phyloP scores from a whole-genome alignment of 1,140 invertebrate genomes.

The Tenebrio molitor region DNA sequence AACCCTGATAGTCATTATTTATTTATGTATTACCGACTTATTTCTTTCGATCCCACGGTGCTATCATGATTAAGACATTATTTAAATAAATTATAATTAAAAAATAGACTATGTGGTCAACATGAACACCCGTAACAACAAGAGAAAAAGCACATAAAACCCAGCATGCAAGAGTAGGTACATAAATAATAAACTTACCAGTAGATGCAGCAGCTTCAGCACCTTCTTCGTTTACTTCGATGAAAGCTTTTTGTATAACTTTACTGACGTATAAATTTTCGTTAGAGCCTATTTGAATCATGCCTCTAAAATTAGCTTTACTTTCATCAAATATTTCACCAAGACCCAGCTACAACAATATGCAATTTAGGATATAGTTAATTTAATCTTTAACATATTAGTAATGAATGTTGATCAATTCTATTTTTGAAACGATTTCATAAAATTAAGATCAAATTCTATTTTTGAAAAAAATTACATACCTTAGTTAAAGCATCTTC shows the following conservation, averaged over 20 bases:
- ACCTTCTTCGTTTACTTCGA: slow-evolving; percentile 83
- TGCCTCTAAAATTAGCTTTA: slow-evolving; percentile 69
- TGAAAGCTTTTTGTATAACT: slow-evolving; percentile 80
- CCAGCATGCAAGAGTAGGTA: background rate
- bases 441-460: too few species aligned
- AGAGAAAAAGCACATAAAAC: too few species aligned
- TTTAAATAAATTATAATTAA: too few species aligned
- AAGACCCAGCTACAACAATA: slow-evolving; percentile 71
- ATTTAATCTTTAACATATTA: background rate
- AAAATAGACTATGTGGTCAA: too few species aligned
- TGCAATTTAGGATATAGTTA: background rate
- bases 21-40: too few species aligned
- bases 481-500: slow-evolving; percentile 72
- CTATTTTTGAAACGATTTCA: background rate
- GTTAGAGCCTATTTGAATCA: slow-evolving; percentile 65
- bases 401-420: background rate
- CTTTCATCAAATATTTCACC: slow-evolving; percentile 69
- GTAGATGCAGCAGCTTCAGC: slow-evolving; percentile 83
- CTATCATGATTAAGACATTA: too few species aligned
- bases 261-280: slow-evolving; percentile 69
- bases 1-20: too few species aligned
- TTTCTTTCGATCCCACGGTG: too few species aligned
- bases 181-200: slow-evolving; percentile 51
- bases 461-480: too few species aligned
- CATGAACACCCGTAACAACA: too few species aligned